Percentiles rank a stretch among this genome's conserved stretches.
Evolutionary conservation across 1,140 invertebrate genomes (phyloP).

Genomic region (Bombus pyrosoma): DNA sequence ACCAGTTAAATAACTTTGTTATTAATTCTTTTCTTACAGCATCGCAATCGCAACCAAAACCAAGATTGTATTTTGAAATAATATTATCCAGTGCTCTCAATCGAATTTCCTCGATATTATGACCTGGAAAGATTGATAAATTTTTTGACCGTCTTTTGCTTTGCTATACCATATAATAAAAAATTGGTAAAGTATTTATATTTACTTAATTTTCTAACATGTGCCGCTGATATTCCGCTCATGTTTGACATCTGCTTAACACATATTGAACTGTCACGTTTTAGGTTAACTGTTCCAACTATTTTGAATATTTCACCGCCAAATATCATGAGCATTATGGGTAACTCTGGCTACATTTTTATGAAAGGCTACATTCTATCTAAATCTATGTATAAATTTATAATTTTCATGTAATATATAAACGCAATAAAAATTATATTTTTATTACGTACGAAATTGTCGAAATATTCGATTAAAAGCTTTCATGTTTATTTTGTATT

Average conservation of each 20-base stretch:
- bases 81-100: slow-evolving; percentile 77
- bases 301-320: slow-evolving; percentile 60
- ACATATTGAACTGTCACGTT: not conserved
- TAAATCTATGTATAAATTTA: not conserved
- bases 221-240: slow-evolving; percentile 49
- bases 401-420: not conserved
- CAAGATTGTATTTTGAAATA: slow-evolving; percentile 78
- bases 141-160: not conserved
- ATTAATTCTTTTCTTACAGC: slow-evolving; percentile 77
- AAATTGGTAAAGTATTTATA: not conserved
- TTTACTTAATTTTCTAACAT: slow-evolving; percentile 61
- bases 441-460: not conserved
- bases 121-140: slow-evolving; percentile 67
- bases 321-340: slow-evolving; percentile 20
- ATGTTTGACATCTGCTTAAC: slow-evolving; percentile 41
- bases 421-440: not conserved
- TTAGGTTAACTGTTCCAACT: slow-evolving; percentile 30
- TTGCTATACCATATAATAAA: not conserved
- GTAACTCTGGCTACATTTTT: not conserved
- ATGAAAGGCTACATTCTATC: no score
- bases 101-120: slow-evolving; percentile 78
- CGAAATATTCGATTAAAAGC: not conserved
- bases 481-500: not conserved
- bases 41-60: slow-evolving; percentile 76
- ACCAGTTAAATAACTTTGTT: slow-evolving; percentile 80